Percentiles rank a stretch among this genome's conserved stretches.
Conservation (phyloP, 2,888 invertebrate species). For the Phyto melanocephala region DNA sequence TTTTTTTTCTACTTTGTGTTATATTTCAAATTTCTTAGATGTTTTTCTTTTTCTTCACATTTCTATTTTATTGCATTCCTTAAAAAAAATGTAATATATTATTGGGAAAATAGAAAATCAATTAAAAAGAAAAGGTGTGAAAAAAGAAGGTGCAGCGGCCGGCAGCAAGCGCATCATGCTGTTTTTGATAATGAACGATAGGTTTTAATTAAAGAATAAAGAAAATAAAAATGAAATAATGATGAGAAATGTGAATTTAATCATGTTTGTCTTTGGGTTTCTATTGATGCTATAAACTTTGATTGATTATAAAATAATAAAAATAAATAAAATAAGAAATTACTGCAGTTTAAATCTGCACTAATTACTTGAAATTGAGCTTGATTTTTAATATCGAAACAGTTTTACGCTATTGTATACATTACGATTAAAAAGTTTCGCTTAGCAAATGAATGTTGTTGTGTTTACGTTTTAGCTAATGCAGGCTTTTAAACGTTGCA, state of each 20-base stretch:
- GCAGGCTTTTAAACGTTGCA: too few relatives aligned
- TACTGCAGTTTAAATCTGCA: too few relatives aligned
- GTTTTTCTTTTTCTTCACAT: background rate
- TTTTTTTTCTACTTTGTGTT: background rate
- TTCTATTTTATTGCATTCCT: background rate
- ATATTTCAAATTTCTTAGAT: background rate
- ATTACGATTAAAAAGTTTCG: too few relatives aligned
- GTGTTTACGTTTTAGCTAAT: too few relatives aligned
- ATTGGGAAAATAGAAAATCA: background rate
- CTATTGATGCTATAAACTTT: background rate
- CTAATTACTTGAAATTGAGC: too few relatives aligned
- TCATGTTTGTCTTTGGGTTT: background rate
- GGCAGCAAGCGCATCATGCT: background rate
- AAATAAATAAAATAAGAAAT: background rate
- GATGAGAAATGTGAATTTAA: background rate
- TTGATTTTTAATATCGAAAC: too few relatives aligned
- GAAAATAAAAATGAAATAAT: background rate
- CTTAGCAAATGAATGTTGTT: too few relatives aligned
- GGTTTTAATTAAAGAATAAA: background rate
- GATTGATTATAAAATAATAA: background rate
- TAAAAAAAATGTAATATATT: background rate
- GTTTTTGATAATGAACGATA: background rate
- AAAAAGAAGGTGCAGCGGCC: slow-evolving; percentile 5
- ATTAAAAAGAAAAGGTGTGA: slow-evolving; percentile 24
- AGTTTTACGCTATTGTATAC: too few relatives aligned